phyloP scores from a whole-genome alignment of 2,797 vertebrate genomes.

The Argyrosomus regius region DNA sequence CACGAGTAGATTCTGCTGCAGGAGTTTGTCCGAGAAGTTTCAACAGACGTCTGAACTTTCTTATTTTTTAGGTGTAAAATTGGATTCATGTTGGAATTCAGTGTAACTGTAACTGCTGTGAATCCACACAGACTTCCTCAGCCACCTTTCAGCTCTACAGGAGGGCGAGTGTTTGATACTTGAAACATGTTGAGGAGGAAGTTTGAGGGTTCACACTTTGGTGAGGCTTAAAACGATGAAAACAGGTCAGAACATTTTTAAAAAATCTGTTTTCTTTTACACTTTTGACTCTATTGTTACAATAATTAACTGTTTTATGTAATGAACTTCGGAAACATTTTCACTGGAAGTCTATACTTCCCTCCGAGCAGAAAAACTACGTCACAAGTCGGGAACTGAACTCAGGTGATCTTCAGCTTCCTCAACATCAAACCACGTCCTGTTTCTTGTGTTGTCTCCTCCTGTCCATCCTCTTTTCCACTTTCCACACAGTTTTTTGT shows the following conservation, averaged over 20 bases:
- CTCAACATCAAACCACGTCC: constrained; percentile 8
- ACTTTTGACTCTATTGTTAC: neutral
- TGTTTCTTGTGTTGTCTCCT: neutral
- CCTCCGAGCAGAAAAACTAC: neutral
- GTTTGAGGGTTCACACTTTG: neutral
- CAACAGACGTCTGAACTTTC: constrained; percentile 15
- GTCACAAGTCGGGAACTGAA: neutral
- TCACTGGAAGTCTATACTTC: neutral
- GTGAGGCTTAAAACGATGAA: neutral
- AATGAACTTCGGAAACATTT: neutral
- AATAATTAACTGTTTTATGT: neutral
- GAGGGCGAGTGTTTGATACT: constrained; percentile 42
- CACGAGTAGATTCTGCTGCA: constrained; percentile 13
- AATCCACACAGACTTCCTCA: constrained; percentile 11
- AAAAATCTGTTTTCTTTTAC: neutral
- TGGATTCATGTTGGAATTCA: constrained; percentile 51
- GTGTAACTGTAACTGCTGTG: constrained; percentile 24
- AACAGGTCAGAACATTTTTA: neutral
- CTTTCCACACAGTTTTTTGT: neutral
- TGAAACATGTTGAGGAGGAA: constrained; percentile 15
- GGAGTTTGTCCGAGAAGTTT: constrained; percentile 29
- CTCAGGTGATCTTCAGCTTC: neutral
- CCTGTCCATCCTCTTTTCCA: neutral
- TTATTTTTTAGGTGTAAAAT: constrained; percentile 28
- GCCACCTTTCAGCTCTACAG: constrained; percentile 54